phyloP scores from a whole-genome alignment of 2,888 invertebrate genomes.

The Philaethria dido region DNA sequence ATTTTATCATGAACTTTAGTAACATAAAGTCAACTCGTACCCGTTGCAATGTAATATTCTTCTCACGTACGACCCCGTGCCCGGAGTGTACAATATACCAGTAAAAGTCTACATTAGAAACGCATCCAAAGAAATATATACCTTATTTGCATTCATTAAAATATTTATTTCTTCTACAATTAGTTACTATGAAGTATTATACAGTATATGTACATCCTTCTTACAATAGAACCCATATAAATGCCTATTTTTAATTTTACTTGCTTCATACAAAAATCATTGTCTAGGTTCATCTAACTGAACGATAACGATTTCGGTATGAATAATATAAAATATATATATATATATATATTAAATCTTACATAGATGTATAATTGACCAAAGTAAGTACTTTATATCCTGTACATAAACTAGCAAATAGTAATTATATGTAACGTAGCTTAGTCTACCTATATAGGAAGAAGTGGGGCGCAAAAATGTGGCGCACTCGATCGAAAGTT shows the following conservation, averaged over 20 bases:
- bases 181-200: not conserved
- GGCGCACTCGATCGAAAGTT: constrained; percentile 80
- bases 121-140: constrained; percentile 28
- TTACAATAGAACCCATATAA: not conserved
- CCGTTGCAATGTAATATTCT: constrained; percentile 56
- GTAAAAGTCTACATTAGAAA: constrained; percentile 31
- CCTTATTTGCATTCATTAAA: constrained; percentile 31
- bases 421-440: constrained; percentile 35
- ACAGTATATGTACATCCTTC: not conserved
- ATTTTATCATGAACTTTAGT: constrained; percentile 3
- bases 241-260: not conserved
- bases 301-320: not conserved
- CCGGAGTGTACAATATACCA: constrained; percentile 39
- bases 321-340: constrained; percentile 6
- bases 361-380: not conserved
- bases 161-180: not conserved
- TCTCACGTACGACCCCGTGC: constrained; percentile 56
- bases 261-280: not conserved
- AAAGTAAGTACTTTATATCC: constrained; percentile 13
- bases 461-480: constrained; percentile 79
- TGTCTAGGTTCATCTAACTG: not conserved
- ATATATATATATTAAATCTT: constrained; percentile 2
- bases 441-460: constrained; percentile 34
- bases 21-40: constrained; percentile 26
- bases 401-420: constrained; percentile 21